Evolutionary conservation across 1,140 invertebrate species (phyloP), one percentile per base, ranked within the genome.

Genomic region (Sitophilus oryzae): DNA sequence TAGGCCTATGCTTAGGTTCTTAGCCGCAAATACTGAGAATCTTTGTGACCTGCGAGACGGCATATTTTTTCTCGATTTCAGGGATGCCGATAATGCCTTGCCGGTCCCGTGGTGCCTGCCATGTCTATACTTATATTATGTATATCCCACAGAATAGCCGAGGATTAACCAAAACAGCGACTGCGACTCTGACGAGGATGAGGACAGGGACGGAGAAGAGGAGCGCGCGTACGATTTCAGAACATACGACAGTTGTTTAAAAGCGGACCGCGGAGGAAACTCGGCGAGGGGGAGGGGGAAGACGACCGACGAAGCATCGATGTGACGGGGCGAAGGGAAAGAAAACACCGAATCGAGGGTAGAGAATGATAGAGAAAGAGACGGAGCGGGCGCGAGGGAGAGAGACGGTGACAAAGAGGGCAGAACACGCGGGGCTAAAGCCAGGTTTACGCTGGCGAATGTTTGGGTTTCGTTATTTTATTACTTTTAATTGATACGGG

Each of bases 161-260:
- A n/a, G n/a, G n/a, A n/a, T n/a, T n/a, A n/a, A n/a, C n/a, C n/a
- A n/a, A n/a, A n/a, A n/a, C n/a, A n/a, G n/a, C n/a, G n/a, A n/a
- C n/a, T n/a, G n/a, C n/a, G n/a, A n/a, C n/a, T n/a, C n/a, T n/a
- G n/a, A n/a, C n/a, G n/a, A n/a, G n/a, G 25, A 6, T 11, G 25
- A 6, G 5, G 25, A 30, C 25, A 11, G 5, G 5, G 25, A 6
- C 25, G 5, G 55, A 58, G 63, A 62, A 65, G 63, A 64, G 56
- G 62, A 66, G 60, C 58, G 43, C 38, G 43, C 34, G 61, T 59
- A 58, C 59, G 60, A 59, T 62, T 65, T 66, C 60, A 63, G 61
- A 61, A 54, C 50, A 68, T 61, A 68, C 66, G 66, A 68, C 66
- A 68, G 66, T 66, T 68, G 66, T 68, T 68, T 68, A 65, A 68